Conservation (phyloP, 2,797 vertebrate species). For the Tachyglossus aculeatus region DNA sequence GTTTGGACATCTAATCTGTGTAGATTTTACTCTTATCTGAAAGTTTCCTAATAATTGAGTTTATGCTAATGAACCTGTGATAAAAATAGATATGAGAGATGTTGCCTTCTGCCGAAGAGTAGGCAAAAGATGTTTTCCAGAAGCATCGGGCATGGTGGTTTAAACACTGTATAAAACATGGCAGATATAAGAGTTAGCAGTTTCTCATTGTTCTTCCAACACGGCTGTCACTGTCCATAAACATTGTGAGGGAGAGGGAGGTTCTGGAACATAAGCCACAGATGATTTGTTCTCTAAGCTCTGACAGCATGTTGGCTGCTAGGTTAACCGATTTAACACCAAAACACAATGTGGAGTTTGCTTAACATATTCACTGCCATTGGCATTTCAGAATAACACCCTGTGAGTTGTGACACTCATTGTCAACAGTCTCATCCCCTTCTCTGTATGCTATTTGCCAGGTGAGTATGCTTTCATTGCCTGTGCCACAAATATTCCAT, state of each 20-base stretch:
- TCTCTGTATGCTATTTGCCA: rapidly evolving
- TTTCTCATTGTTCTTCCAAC: background rate
- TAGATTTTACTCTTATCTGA: background rate
- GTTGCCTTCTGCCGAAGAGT: background rate
- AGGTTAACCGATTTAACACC: background rate
- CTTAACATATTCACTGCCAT: background rate
- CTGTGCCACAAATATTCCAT: background rate
- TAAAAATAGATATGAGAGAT: conserved; percentile 10
- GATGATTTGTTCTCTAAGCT: background rate
- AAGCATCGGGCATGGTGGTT: background rate
- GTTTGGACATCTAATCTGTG: background rate
- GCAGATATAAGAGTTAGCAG: background rate
- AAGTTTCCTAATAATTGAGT: background rate
- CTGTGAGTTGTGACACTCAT: background rate
- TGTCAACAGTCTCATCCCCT: background rate
- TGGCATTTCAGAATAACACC: background rate
- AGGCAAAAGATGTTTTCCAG: background rate
- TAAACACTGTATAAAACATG: background rate
- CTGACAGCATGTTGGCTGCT: rapidly evolving
- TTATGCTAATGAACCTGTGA: background rate
- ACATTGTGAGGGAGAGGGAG: background rate
- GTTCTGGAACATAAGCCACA: rapidly evolving
- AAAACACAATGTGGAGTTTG: background rate
- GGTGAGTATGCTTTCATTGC: background rate
- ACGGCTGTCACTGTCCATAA: background rate